Percentiles rank a stretch among this genome's conserved stretches.
These are phyloP conservation scores for Amblyopsis rosae DNA, from an alignment of 2,113 vertebrate genomes.

Conservation along the genomic window DNA sequence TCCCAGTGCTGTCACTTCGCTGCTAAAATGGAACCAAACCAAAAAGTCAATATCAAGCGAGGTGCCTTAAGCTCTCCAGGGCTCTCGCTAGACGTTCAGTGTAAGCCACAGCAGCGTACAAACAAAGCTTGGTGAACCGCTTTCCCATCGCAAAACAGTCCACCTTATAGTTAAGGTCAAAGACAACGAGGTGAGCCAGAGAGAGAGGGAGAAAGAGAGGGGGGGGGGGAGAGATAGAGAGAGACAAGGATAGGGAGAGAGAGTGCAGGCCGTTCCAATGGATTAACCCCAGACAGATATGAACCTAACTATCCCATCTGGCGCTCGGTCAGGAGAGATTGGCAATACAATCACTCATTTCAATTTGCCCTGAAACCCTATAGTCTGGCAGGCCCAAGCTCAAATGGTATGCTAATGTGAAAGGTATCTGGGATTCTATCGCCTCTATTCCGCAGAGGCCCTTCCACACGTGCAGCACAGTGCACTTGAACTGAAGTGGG, in stretches of 20 bases:
- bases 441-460: conserved; percentile 76
- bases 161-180: conserved; percentile 74
- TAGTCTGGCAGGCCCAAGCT: conserved; percentile 67
- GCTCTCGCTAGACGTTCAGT: conserved; percentile 57
- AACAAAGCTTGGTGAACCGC: conserved; percentile 62
- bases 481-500: conserved; percentile 74
- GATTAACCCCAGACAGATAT: conserved; percentile 82
- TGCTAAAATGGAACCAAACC: conserved; percentile 69
- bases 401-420: conserved; percentile 82
- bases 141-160: conserved; percentile 64
- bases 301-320: conserved; percentile 80
- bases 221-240: conserved; percentile 13
- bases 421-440: conserved; percentile 79
- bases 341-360: conserved; percentile 84
- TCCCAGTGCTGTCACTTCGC: conserved; percentile 49
- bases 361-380: conserved; percentile 83
- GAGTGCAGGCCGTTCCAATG: conserved; percentile 71
- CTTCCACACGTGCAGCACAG: conserved; percentile 56
- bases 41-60: conserved; percentile 73
- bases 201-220: conserved; percentile 7
- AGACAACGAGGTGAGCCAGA: conserved; percentile 63
- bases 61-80: conserved; percentile 69
- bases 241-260: conserved; percentile 39
- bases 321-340: conserved; percentile 78
- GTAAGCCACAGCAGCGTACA: conserved; percentile 61